A percentile compares a stretch with the other conserved stretches of the same genome.
These are phyloP conservation scores for Bujurquina vittata DNA, from an alignment of 2,113 vertebrate genomes.

Conservation along the genomic window DNA sequence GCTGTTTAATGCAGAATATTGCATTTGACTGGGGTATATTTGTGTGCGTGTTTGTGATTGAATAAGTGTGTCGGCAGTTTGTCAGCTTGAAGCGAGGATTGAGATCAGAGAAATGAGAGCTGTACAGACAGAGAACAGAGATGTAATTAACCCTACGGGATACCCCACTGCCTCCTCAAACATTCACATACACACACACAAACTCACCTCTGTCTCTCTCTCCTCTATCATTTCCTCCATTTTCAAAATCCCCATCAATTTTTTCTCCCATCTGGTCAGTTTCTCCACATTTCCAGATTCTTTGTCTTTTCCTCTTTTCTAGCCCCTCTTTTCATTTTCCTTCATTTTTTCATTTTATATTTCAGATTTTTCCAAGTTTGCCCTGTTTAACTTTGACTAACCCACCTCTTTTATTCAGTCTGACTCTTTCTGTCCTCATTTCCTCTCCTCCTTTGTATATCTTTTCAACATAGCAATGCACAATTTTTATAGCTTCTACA, in stretches of 20 bases:
- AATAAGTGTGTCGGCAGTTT: constrained; percentile 49
- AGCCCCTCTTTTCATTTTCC: not conserved
- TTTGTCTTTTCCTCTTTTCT: not conserved
- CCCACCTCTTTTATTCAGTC: not conserved
- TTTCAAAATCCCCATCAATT: constrained; percentile 13
- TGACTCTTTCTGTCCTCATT: not conserved
- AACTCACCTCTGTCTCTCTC: not conserved
- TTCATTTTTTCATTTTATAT: not conserved
- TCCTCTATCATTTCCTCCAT: not conserved
- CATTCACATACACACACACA: constrained; percentile 24
- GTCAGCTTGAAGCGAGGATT: constrained; percentile 68
- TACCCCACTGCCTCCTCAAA: constrained; percentile 11
- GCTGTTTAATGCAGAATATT: not conserved
- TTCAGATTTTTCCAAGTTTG: not conserved
- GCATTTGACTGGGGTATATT: not conserved
- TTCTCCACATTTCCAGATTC: not conserved
- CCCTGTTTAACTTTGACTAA: not conserved
- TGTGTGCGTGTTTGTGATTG: constrained; percentile 29
- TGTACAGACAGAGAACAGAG: constrained; percentile 78
- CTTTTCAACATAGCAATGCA: not conserved
- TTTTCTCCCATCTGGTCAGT: constrained; percentile 5
- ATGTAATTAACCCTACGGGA: constrained; percentile 82
- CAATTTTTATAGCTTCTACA: not conserved
- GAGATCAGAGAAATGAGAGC: constrained; percentile 60
- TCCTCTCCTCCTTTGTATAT: not conserved